Base-by-base conservation (phyloP, 1,140 invertebrate species). In the Lordiphosa collinella region DNA sequence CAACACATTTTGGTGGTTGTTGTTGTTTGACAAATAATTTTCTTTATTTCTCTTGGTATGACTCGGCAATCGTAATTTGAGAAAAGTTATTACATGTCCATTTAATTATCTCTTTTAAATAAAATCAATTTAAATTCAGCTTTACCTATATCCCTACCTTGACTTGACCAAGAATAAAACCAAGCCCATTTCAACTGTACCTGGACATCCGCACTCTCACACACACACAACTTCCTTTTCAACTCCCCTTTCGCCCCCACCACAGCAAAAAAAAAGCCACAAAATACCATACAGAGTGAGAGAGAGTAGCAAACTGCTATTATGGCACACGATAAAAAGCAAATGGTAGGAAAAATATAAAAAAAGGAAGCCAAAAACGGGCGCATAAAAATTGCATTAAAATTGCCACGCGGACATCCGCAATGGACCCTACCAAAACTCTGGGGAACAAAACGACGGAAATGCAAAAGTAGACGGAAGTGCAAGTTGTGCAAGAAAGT, bases 311-410 rank as follows among this genome's bases (percentile, higher is more conserved):
- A 47, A 61, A 78, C 43, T 68, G 43, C 56, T 66, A 53, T 67
- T 48, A 67, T 72, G 49, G 49, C 68, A 38, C 12, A 47, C 51
- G 64, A 52, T 54, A 59, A 72, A 79, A 63, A 63, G 48, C 49
- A 47, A 73, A 52, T 51, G 41, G 35, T 35, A 48, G 14, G 22
- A 41, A 41, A 35, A 62, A 37, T 40, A 48, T 13, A 34, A 35
- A 36, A 47, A 53, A 53, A 56, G 71, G 72, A 76, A 82, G 66
- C 67, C 41, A 50, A 82, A 60, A 80, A 60, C 76, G 75, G 64
- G 76, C 66, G 75, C 76, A 82, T 82, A 82, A 82, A 82, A 82
- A 84, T 76, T 76, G 78, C 78, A 82, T 82, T 82, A 82, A 82
- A 82, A 84, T 69, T 69, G 78, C 72, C 50, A 61, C 60, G 62